phyloP scores from a whole-genome alignment of 2,113 vertebrate species.

The Empidonax traillii region DNA sequence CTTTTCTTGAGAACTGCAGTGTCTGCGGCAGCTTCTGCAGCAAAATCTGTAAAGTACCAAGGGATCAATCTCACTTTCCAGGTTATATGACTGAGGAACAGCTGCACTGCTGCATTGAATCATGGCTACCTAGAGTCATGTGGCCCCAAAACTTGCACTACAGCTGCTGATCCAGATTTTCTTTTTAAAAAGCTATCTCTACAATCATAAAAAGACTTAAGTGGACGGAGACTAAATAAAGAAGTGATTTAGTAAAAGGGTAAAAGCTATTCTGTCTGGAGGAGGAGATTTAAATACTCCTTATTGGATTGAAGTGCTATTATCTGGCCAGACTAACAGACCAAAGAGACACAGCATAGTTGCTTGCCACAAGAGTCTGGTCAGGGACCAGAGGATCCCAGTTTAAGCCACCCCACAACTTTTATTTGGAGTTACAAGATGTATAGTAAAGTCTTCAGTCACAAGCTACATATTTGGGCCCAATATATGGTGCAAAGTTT shows the following conservation, averaged over 20 bases:
- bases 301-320: not conserved
- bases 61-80: not conserved
- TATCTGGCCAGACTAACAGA: not conserved
- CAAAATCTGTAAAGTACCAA: not conserved
- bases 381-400: not conserved
- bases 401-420: not conserved
- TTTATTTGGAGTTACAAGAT: not conserved
- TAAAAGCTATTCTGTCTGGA: not conserved
- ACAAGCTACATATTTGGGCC: not conserved
- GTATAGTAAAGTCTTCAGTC: not conserved
- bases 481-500: not conserved
- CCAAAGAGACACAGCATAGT: not conserved
- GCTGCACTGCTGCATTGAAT: not conserved
- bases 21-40: not conserved
- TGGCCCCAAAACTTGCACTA: not conserved
- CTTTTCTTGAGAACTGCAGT: not conserved
- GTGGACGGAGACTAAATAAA: not conserved
- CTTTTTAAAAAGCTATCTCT: not conserved
- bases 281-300: not conserved
- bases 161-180: not conserved
- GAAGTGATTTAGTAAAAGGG: not conserved
- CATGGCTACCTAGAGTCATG: not conserved
- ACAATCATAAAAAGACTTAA: not conserved
- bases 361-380: not conserved
- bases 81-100: not conserved